Evolutionary conservation across 2,113 vertebrate species (phyloP), one percentile per base, ranked within the genome.

Genomic region (Sphaerodactylus townsendi): DNA sequence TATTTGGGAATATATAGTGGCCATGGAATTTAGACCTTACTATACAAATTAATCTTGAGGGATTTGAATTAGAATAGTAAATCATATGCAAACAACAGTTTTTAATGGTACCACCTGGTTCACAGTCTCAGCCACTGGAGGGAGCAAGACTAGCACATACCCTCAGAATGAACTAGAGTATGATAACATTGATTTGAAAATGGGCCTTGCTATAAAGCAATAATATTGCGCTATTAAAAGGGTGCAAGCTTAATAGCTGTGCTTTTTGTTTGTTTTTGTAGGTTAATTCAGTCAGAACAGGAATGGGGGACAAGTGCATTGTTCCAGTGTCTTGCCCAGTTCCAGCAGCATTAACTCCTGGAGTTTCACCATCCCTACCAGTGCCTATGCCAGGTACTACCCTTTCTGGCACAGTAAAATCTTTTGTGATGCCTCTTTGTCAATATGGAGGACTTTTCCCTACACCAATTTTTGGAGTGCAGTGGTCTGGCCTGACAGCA

Each of bases 251-350:
- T 88, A 39, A 71, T 65, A 87, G 90, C 89, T 14, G 82, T 72
- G 37, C 83, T 91, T 21, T 73, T 92, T 94, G 87, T 86, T 85
- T 94, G 88, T 93, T 78, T 91, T 91, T 59, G 1, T 92, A 96
- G 96, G 92, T 95, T 92, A 94, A 89, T 85, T 86, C 87, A 8
- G 88, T 95, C 85, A 95, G 92, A 93, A 91, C 62, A 69, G 92
- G 89, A 92, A 1, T 92, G 93, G 93, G 94, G 90, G 95, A 68
- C 79, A 92, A 95, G 81, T 95, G 96, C 89, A 86, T 96, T 86
- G 86, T 95, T 92, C 96, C 96, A 9, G 94, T 90, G 37, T 94
- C 97, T 28, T 94, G 96, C 90, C 96, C 97, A 76, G 5, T 95
- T 92, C 95, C 96, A 37, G 79, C 96, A 15, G 89, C 96, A 15